phyloP scores from a whole-genome alignment of 2,797 vertebrate species.

The Tapirus indicus region DNA sequence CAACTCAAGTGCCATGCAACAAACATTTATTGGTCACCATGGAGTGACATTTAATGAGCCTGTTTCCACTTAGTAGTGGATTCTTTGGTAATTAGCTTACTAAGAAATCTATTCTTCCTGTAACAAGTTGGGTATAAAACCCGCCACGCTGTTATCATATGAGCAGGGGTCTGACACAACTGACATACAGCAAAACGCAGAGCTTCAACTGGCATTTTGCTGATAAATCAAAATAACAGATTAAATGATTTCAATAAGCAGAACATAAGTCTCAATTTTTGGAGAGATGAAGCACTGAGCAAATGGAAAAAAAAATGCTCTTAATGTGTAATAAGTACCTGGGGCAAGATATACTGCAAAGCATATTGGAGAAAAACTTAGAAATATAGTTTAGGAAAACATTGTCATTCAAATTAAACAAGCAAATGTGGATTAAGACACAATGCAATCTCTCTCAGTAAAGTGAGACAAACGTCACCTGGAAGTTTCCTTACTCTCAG shows the following conservation, averaged over 20 bases:
- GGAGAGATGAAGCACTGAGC: not conserved
- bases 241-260: not conserved
- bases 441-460: not conserved
- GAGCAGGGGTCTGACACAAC: not conserved
- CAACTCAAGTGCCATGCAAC: conserved; percentile 61
- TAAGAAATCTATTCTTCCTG: conserved; percentile 8
- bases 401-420: too few relatives aligned
- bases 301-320: not conserved
- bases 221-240: conserved; percentile 30
- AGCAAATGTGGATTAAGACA: not conserved
- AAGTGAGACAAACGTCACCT: not conserved
- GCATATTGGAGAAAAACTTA: not conserved
- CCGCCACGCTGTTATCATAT: not conserved
- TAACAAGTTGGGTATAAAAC: not conserved
- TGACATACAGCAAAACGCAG: not conserved
- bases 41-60: conserved; percentile 53
- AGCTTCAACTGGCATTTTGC: not conserved
- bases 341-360: not conserved
- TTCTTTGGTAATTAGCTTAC: conserved; percentile 55
- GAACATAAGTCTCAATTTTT: not conserved
- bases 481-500: not conserved
- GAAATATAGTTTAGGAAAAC: conserved; percentile 14
- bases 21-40: conserved; percentile 71
- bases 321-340: not conserved
- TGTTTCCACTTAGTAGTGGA: conserved; percentile 63